Base-by-base conservation (phyloP, 92 coral and sea anemone species). In the Anthopleura xanthogrammica region DNA sequence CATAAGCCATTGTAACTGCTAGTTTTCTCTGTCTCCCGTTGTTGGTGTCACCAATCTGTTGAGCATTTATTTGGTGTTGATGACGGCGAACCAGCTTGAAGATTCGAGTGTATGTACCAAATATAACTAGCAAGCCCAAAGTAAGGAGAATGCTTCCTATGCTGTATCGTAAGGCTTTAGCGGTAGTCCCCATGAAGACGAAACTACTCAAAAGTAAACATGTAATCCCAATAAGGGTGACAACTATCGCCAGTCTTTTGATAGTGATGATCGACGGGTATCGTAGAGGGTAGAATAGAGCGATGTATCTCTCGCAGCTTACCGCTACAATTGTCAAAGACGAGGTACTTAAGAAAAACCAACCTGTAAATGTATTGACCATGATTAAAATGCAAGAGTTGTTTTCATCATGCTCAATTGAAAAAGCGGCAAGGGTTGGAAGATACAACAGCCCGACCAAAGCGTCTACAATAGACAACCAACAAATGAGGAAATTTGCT, bases 281-380 rank as follows among this genome's bases (percentile, higher is more conserved):
- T 5, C 73, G 56, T 29, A 87, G 81, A 22, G 57, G 86, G 16
- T 72, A 77, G 29, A 77, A 60, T 20, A 87, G 24, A 3, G 79
- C 86, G 19, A 87, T 42, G 68, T 75, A 87, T 20, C 90, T 74
- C 68, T 87, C 90, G 41, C 84, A 75, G 64, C 86, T 87, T 52
- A 82, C 48, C 5, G 79, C 78, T 5, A 81, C 85, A 17, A 87
- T 70, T 7, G 79, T 60, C 52, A 87, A 87, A 14, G 86, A 87
- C 3, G 73, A 83, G 20, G 83, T 82, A 7, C 78, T 66, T 3
- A 80, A 62, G 20, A 62, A 5, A 29, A 29, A 64, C n/a, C 71
- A 29, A 29, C 71, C 5, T 5, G 50, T 9, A 9, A 46, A 46
- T 46, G 9, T 29, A 29, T 29, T 29, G 36, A 29, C 36, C 50